Base-by-base conservation (phyloP, 2,797 vertebrate species). In the Limosa lapponica region DNA sequence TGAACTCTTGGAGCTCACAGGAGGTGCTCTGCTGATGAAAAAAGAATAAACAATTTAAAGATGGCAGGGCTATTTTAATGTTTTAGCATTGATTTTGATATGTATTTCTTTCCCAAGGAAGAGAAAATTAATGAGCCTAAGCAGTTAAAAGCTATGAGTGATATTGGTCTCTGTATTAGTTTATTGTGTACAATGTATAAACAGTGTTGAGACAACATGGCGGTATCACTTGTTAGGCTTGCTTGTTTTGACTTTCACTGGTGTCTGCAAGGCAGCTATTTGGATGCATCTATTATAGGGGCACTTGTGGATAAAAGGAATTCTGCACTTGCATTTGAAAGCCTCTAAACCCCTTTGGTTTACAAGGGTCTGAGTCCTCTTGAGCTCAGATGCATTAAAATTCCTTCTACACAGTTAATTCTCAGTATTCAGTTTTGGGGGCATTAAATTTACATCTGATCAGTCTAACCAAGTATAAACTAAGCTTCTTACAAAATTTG, bases 11-110 rank as follows among this genome's bases (percentile, higher is more conserved):
- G 89, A 96, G 86, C 95, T 97, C 95, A 74, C 78, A 92, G 73
- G 82, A 97, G 95, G 90, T 91, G 74, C 73, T 96, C 96, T 95
- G 87, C 85, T 96, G 87, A 90, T 95, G 83, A 90, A 95, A 97
- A 94, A 89, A 64, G 22, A 91, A 93, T 87, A 95, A 95, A 89
- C 46, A 78, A 69, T 81, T 96, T 92, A 89, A 94, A 97, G 55
- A 73, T 69, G n/a, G 64, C 36, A 89, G 39, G 66, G 51, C 22
- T 95, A 84, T 93, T 92, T 97, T 92, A 89, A 96, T 91, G 89
- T 81, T 93, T 97, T 82, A 94, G 81, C 86, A 95, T 88, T 96
- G 71, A 90, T 77, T 94, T 92, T 87, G 66, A 51, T 58, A 65
- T 19, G 24, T 30, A 90, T 91, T 87, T 89, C 46, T 87, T 87